These are phyloP conservation scores for Picathartes gymnocephalus DNA, from an alignment of 2,113 vertebrate genomes.

Conservation along the genomic window DNA sequence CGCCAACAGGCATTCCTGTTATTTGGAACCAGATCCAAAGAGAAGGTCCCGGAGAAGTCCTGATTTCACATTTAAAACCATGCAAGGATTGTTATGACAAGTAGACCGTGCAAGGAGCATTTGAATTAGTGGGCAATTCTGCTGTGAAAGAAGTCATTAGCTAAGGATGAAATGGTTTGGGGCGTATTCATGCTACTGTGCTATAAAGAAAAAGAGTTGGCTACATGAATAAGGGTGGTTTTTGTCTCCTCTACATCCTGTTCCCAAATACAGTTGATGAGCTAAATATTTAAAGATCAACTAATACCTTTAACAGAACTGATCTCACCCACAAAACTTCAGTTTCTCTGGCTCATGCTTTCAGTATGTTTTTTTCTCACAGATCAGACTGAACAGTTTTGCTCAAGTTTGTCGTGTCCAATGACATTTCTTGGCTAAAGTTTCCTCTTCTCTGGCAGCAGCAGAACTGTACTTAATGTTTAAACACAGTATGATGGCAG, in stretches of 20 bases:
- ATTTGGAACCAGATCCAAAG: not conserved
- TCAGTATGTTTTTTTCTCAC: slow-evolving; percentile 8
- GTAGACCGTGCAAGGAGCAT: not conserved
- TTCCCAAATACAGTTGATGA: not conserved
- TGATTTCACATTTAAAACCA: not conserved
- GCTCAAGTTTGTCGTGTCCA: not conserved
- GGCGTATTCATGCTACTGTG: not conserved
- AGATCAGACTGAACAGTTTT: not conserved
- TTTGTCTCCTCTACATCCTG: not conserved
- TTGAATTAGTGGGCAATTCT: not conserved
- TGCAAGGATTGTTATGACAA: not conserved
- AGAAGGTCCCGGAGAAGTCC: not conserved
- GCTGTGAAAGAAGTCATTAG: not conserved
- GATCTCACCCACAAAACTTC: not conserved
- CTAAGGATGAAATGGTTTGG: not conserved
- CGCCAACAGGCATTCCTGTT: not conserved
- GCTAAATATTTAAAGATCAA: not conserved
- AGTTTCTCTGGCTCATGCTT: not conserved
- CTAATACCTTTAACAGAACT: not conserved
- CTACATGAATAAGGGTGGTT: not conserved
- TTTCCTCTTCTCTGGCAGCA: slow-evolving; percentile 1
- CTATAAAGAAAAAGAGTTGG: not conserved
- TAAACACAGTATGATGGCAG: not conserved
- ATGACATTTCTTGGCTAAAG: slow-evolving; percentile 26
- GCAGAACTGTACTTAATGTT: not conserved